Conservation (phyloP, 2,888 invertebrate genomes). For the Hemicrepidius hirtus region DNA sequence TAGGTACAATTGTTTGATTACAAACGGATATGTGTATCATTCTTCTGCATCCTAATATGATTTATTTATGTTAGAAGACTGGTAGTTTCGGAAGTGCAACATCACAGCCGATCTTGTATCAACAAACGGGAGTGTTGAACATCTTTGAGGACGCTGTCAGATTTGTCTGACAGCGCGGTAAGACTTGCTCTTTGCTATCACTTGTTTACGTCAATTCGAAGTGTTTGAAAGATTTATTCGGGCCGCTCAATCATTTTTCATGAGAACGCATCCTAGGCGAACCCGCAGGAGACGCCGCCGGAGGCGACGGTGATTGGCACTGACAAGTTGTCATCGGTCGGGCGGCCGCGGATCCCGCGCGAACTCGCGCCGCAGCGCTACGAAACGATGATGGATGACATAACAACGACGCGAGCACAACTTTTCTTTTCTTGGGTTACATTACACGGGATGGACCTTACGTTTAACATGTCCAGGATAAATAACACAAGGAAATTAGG, state of each 20-base stretch:
- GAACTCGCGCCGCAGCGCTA: constrained; percentile 64
- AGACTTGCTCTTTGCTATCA: constrained; percentile 62
- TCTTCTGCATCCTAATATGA: constrained; percentile 35
- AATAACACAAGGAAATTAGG: no score
- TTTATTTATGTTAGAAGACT: constrained; percentile 44
- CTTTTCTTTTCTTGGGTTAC: background rate
- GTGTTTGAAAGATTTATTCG: constrained; percentile 65
- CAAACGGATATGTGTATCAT: background rate
- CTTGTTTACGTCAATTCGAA: constrained; percentile 64
- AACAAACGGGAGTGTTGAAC: constrained; percentile 52
- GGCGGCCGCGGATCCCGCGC: constrained; percentile 64
- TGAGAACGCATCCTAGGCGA: constrained; percentile 56
- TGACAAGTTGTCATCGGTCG: constrained; percentile 66
- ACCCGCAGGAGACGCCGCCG: constrained; percentile 54
- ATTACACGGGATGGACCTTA: no score
- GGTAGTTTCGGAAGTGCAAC: constrained; percentile 42
- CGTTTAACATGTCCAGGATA: no score
- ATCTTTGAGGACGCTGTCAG: constrained; percentile 62
- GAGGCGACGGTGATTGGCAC: constrained; percentile 65
- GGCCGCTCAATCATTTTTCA: constrained; percentile 64
- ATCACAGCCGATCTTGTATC: constrained; percentile 53
- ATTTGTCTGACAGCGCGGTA: constrained; percentile 63
- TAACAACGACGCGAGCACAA: constrained; percentile 9
- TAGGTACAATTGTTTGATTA: background rate
- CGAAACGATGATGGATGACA: constrained; percentile 52